Base-by-base conservation (phyloP, 2,113 vertebrate species). In the Dipodomys stephensi region DNA sequence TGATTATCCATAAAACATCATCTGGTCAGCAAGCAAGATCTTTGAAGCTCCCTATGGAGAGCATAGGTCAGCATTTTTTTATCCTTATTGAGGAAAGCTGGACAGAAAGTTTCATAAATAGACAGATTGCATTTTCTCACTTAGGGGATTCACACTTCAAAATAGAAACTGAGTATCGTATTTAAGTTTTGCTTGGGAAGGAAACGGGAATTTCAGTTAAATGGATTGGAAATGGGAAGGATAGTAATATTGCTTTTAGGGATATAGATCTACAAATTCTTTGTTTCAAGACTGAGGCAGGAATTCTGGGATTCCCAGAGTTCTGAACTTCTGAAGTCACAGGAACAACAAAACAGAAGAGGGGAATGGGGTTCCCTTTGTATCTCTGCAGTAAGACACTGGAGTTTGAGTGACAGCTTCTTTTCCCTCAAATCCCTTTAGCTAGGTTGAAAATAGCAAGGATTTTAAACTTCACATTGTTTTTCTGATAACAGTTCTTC, bases 321-420 rank as follows among this genome's bases (percentile, higher is more conserved):
- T 39, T 44, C 44, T 81, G 23, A 93, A 27, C 10, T 27, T 57
- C 27, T 44, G 53, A 82, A 92, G 23, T 57, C 10, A 32, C 9
- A 85, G 15, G 28, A 71, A 18, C 16, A 32, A 60, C 20, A 13
- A 28, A 57, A 68, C 74, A 83, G 3, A n/a, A 67, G 67, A 68
- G 3, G 6, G 62, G 0, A 0, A 0, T 1, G 0, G 25, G 20
- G 62, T 53, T 73, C 30, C 18, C 30, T 39, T 3, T 1, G 25
- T 7, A 7, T 20, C 25, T 39, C 15, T 4, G 5, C 4, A 74
- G 44, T 15, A 18, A 65, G 11, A 30, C 44, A 18, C 7, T 27
- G 39, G 15, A 4, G 15, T 13, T 23, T 13, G 16, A 64, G 19
- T 23, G 3, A 57, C 22, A 80, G 1, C 6, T n/a, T 60, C 12